Percentiles rank a stretch among this genome's conserved stretches.
phyloP scores from a whole-genome alignment of 2,797 vertebrate species.

The Anomalospiza imberbis region DNA sequence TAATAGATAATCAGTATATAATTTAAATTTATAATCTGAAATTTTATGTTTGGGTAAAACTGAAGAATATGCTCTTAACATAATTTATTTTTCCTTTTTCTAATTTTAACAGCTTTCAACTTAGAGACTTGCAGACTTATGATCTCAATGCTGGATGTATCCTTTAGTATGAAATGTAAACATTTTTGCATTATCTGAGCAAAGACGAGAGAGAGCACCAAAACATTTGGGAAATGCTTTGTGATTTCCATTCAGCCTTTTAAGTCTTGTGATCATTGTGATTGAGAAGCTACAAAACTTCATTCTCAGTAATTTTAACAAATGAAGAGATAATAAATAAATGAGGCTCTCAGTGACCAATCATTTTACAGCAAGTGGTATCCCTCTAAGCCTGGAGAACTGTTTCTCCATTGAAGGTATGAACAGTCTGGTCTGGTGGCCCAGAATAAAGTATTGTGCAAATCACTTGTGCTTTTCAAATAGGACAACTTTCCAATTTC shows the following conservation, averaged over 20 bases:
- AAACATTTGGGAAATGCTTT: neutral
- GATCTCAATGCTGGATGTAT: slow-evolving; percentile 97
- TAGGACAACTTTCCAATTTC: neutral
- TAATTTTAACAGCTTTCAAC: slow-evolving; percentile 85
- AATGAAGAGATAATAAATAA: neutral
- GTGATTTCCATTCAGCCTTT: neutral
- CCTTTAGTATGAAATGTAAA: slow-evolving; percentile 71
- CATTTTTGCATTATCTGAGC: neutral
- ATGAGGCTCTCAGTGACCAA: accelerated
- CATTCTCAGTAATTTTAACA: neutral
- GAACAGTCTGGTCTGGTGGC: neutral
- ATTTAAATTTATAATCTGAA: neutral
- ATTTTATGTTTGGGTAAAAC: neutral
- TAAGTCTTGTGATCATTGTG: neutral
- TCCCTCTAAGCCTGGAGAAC: neutral
- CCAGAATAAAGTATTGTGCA: neutral
- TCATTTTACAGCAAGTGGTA: neutral
- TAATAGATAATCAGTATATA: neutral
- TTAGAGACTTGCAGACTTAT: slow-evolving; percentile 93
- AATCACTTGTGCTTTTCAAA: neutral
- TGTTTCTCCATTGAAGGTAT: neutral
- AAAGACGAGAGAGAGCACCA: neutral
- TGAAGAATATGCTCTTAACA: neutral
- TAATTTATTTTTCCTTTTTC: neutral
- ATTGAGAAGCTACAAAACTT: neutral